Percentiles rank a stretch among this genome's conserved stretches.
Evolutionary conservation across 1,140 invertebrate genomes (phyloP).

Genomic region (Manduca sexta): DNA sequence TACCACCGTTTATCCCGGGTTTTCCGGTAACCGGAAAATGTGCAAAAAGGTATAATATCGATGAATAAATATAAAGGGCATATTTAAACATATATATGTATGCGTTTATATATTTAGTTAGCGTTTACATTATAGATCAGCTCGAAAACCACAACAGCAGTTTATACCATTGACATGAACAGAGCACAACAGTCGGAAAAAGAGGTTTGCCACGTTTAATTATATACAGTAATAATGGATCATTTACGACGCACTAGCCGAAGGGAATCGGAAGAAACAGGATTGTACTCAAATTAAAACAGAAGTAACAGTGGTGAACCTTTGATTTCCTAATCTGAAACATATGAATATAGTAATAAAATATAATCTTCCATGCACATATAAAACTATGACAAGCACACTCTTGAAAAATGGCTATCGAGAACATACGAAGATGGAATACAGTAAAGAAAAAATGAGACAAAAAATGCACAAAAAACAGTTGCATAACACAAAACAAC

Average conservation of each 20-base stretch:
- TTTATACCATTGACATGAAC: conserved; percentile 4
- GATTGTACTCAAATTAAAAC: too few species aligned
- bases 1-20: too few species aligned
- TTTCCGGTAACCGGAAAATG: too few species aligned
- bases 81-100: not conserved
- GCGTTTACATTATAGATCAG: too few species aligned
- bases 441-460: not conserved
- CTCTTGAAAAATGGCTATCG: conserved; percentile 36
- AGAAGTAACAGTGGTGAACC: conserved; percentile 1
- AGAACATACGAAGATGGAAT: not conserved
- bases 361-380: conserved; percentile 71
- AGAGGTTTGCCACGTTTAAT: conserved; percentile 1
- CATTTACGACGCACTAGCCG: too few species aligned
- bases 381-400: conserved; percentile 72
- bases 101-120: not conserved
- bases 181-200: conserved; percentile 2
- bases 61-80: too few species aligned
- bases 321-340: conserved; percentile 1
- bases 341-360: not conserved
- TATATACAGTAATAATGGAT: not conserved
- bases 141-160: not conserved
- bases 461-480: conserved; percentile 12
- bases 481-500: conserved; percentile 10
- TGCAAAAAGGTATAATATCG: too few species aligned
- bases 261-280: too few species aligned